These are phyloP conservation scores for Pogonocichla stellata DNA, from an alignment of 2,113 vertebrate species.

Conservation along the genomic window DNA sequence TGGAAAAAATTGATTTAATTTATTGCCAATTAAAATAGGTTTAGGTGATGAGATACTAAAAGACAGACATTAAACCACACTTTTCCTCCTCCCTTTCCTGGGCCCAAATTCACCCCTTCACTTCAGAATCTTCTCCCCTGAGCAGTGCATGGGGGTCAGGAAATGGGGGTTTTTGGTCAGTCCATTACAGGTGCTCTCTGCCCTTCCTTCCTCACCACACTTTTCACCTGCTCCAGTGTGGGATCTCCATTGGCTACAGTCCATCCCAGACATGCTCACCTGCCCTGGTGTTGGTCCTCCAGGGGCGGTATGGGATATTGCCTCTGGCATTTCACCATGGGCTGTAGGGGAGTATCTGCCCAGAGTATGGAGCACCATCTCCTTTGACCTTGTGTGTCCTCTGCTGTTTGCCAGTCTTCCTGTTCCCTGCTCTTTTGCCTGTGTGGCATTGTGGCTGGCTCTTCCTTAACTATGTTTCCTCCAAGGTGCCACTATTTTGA, in stretches of 20 bases:
- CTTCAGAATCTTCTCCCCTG: not conserved
- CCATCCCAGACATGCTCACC: not conserved
- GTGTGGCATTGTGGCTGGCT: not conserved
- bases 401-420: not conserved
- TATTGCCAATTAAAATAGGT: not conserved
- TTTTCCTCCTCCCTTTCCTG: not conserved
- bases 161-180: not conserved
- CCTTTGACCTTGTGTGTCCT: not conserved
- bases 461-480: not conserved
- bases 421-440: not conserved
- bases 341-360: not conserved
- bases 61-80: not conserved
- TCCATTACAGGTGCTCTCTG: not conserved
- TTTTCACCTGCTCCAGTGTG: not conserved
- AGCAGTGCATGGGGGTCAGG: accelerated
- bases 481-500: not conserved
- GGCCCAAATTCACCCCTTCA: not conserved
- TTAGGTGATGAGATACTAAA: not conserved
- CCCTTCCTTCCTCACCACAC: not conserved
- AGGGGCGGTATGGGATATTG: not conserved
- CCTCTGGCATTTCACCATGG: not conserved
- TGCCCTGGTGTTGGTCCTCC: not conserved
- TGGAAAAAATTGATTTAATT: not conserved
- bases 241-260: accelerated
- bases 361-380: not conserved